Base-by-base conservation (phyloP, 2,113 vertebrate genomes). In the Piaya cayana region DNA sequence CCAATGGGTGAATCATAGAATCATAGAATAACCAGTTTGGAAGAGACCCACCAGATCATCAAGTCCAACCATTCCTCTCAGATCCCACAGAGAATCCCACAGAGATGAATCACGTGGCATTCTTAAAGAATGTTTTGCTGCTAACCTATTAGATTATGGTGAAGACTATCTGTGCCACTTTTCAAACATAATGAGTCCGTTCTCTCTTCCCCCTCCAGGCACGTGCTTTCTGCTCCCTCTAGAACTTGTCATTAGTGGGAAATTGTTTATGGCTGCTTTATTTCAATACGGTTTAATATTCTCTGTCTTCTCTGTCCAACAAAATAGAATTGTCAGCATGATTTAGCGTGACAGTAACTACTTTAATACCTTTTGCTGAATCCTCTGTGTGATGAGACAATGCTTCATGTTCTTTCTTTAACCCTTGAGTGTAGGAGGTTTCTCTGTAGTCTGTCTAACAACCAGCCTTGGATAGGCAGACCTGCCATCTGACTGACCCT, bases 1-100 rank as follows among this genome's bases (percentile, higher is more conserved):
- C 2, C 0, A 25, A 32, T 3, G 39, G 39, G 29, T 0, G 0
- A 53, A n/a, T n/a, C n/a, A n/a, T n/a, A n/a, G n/a, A n/a, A n/a
- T n/a, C n/a, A n/a, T n/a, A n/a, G n/a, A n/a, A n/a, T n/a, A n/a
- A n/a, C n/a, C n/a, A n/a, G n/a, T n/a, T n/a, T n/a, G n/a, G n/a
- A n/a, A n/a, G n/a, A n/a, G n/a, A n/a, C n/a, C n/a, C n/a, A n/a
- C n/a, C n/a, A n/a, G n/a, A n/a, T n/a, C n/a, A n/a, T n/a, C n/a
- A n/a, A n/a, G n/a, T n/a, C n/a, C n/a, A n/a, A n/a, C n/a, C n/a
- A n/a, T n/a, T n/a, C n/a, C n/a, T n/a, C n/a, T n/a, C n/a, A n/a
- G n/a, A n/a, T n/a, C n/a, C n/a, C n/a, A n/a, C n/a, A n/a, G n/a
- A n/a, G n/a, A n/a, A 77, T 26, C 52, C 32, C 52, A 13, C 5